A percentile compares a stretch with the other conserved stretches of the same genome.
Conservation (phyloP, 2,113 vertebrate species). For the Collichthys lucidus region DNA sequence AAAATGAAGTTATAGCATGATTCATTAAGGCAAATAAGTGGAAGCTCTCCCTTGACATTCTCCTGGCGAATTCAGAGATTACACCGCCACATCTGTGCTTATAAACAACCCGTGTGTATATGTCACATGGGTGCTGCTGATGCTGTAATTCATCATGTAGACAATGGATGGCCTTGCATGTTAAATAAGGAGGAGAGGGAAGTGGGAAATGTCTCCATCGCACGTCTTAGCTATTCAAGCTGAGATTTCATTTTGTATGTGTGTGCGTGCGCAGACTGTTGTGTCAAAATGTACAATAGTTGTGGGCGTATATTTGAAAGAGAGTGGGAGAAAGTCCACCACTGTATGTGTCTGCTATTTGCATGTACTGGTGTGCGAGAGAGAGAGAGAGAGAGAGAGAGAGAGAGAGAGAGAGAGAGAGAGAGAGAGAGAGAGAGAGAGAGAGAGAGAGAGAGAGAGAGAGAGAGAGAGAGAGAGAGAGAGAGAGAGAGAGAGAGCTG, state of each 20-base stretch:
- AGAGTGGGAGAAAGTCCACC: slow-evolving; percentile 21
- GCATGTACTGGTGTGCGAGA: background rate
- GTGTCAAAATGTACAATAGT: slow-evolving; percentile 13
- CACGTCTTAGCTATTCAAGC: slow-evolving; percentile 13
- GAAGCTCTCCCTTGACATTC: slow-evolving; percentile 64
- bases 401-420: background rate
- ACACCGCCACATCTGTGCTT: slow-evolving; percentile 67
- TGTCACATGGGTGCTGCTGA: slow-evolving; percentile 60
- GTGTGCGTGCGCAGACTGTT: background rate
- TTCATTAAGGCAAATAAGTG: slow-evolving; percentile 61
- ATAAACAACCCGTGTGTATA: slow-evolving; percentile 62
- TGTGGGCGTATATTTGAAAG: slow-evolving; percentile 3
- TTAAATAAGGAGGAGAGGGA: slow-evolving; percentile 44
- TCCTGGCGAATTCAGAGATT: slow-evolving; percentile 52
- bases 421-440: background rate
- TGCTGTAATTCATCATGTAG: slow-evolving; percentile 69
- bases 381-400: background rate
- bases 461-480: background rate
- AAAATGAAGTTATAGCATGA: slow-evolving; percentile 63
- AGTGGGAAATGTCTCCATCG: slow-evolving; percentile 23
- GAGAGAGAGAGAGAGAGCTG: background rate
- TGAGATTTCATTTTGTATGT: slow-evolving; percentile 12
- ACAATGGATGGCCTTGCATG: slow-evolving; percentile 66
- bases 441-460: background rate
- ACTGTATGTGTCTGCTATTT: background rate